These are phyloP conservation scores for Nothoprocta perdicaria DNA, from an alignment of 2,113 vertebrate species.

Conservation along the genomic window DNA sequence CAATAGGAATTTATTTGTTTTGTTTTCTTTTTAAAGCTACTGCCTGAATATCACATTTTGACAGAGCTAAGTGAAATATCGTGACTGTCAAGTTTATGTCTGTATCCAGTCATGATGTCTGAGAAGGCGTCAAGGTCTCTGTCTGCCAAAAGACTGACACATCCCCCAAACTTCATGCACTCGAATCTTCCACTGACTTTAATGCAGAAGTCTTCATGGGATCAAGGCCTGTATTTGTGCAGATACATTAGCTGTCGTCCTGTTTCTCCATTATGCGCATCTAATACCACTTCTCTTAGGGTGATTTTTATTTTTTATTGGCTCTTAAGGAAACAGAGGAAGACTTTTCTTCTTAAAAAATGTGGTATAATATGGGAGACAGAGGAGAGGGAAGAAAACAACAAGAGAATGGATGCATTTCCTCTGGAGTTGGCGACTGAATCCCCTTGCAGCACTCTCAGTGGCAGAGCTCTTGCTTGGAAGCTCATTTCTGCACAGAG, in stretches of 20 bases:
- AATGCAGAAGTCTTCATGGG: not conserved
- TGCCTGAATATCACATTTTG: not conserved
- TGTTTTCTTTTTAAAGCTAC: conserved; percentile 18
- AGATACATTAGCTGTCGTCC: not conserved
- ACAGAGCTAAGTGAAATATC: conserved; percentile 19
- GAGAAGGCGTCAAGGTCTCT: conserved; percentile 42
- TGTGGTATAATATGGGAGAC: not conserved
- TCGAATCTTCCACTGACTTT: conserved; percentile 12
- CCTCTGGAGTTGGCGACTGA: not conserved
- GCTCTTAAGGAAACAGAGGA: not conserved
- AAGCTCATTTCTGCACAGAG: not conserved
- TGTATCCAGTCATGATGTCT: conserved; percentile 25
- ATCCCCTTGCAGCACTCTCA: not conserved
- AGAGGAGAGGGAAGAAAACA: not conserved
- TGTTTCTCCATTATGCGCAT: not conserved
- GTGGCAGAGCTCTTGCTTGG: not conserved
- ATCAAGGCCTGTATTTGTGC: not conserved
- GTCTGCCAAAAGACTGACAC: conserved; percentile 20
- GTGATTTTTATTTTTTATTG: conserved; percentile 23
- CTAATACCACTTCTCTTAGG: not conserved
- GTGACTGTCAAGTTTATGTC: conserved; percentile 35
- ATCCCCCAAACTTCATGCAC: not conserved
- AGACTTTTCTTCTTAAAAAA: not conserved
- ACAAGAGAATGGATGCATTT: not conserved
- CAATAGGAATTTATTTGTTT: not conserved